Evolutionary conservation across 2,888 invertebrate species (phyloP).

Genomic region (Cactoblastis cactorum): DNA sequence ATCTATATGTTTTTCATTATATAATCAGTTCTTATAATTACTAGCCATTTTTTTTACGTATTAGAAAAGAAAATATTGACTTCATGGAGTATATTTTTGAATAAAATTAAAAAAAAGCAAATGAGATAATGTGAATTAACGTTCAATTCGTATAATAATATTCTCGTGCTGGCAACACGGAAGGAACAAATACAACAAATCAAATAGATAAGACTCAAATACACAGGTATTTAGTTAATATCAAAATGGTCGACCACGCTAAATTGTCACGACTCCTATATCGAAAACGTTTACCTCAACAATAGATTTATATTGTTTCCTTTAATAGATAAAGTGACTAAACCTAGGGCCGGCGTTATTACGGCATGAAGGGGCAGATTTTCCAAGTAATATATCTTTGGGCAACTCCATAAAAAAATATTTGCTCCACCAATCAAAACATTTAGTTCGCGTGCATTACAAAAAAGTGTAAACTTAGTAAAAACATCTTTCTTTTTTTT

Average conservation of each 20-base stretch:
- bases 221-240: constrained; percentile 42
- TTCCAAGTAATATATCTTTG: not conserved
- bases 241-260: constrained; percentile 53
- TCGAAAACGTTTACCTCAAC: constrained; percentile 57
- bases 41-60: no score
- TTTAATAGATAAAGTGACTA: constrained; percentile 49
- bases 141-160: no score
- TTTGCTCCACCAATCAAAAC: no score
- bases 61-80: no score
- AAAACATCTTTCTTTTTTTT: no score
- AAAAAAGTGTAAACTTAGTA: no score
- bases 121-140: not conserved
- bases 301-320: constrained; percentile 71
- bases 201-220: constrained; percentile 33
- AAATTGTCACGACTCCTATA: constrained; percentile 63
- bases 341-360: not conserved
- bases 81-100: no score
- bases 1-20: no score
- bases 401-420: not conserved
- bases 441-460: no score
- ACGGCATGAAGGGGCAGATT: not conserved
- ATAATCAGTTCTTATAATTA: no score
- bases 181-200: constrained; percentile 23
- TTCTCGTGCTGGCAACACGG: constrained; percentile 19
- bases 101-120: no score